Evolutionary conservation across 2,888 invertebrate species (phyloP), one percentile per base, ranked within the genome.

Genomic region (Aquatica leii): DNA sequence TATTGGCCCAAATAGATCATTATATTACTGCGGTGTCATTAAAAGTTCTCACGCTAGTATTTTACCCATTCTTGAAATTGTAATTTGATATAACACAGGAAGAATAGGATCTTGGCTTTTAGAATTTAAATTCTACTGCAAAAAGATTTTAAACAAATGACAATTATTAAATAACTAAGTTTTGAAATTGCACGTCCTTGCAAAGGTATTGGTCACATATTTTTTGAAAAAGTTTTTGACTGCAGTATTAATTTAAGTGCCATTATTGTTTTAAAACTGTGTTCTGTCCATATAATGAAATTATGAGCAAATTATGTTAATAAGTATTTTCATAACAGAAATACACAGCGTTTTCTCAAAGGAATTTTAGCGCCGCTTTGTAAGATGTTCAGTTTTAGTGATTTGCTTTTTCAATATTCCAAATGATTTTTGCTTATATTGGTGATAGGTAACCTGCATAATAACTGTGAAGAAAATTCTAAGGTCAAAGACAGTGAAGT

Each of bases 291-390:
- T 15, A 6, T 35, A 1, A 15, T 51, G 8, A 51, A 51, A 17
- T 51, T 51, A 51, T 35, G 34, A 35, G 34, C 51, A 5, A 51
- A 17, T 35, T 34, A 34, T 12, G 12, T 51, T 17, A 51, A 51
- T 14, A 51, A 1, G 1, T 15, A 34, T 6, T 14, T 24, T 14
- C 11, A n/a, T 24, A 11, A 51, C 11, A 51, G 2, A 15, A 11
- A 35, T 15, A 17, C 24, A 17, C 12, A 35, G 11, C 4, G 11
- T 5, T 5, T 34, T 12, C 9, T 51, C 14, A 51, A 51, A 8
- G 15, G 35, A 35, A 9, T 34, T 3, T 15, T 51, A 24, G 51
- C 51, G 1, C 17, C 34, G 1, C 11, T 51, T 15, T 51, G 14
- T 12, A 14, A 50, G 12, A 35, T 35, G 15, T 21, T 9, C 2